These are phyloP conservation scores for Phrynocephalus guinanensis DNA, from an alignment of 2,797 vertebrate genomes.

Conservation along the genomic window DNA sequence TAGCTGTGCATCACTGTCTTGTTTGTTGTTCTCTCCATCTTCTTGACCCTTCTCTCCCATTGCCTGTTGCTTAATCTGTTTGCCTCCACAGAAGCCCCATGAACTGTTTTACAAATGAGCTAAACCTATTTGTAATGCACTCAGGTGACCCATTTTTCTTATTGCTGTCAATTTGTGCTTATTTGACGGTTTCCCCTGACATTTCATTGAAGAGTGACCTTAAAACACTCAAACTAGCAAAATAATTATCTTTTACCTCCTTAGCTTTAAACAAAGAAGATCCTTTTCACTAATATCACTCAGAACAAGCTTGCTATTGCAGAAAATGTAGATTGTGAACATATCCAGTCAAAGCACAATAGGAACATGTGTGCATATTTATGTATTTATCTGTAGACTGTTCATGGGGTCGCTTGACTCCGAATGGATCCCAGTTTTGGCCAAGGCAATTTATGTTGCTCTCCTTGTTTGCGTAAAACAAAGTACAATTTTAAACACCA, in stretches of 20 bases:
- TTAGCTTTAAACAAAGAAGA: slow-evolving; percentile 10
- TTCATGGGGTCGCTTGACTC: too few species aligned
- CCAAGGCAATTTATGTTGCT: too few species aligned
- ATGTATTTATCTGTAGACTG: too few species aligned
- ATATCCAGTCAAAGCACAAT: neutral
- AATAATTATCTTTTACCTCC: neutral
- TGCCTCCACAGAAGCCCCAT: neutral
- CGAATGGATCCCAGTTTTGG: too few species aligned
- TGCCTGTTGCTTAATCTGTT: slow-evolving; percentile 14
- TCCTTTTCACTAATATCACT: neutral
- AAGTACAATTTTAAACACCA: too few species aligned
- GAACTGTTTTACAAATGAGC: slow-evolving; percentile 10
- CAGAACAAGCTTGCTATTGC: neutral
- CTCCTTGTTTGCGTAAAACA: too few species aligned
- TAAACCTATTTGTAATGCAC: rapidly evolving
- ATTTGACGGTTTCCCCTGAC: neutral
- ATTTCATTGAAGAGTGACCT: slow-evolving; percentile 5
- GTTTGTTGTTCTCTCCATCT: slow-evolving; percentile 26
- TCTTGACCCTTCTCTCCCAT: neutral
- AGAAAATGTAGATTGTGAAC: neutral
- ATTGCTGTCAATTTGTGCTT: neutral
- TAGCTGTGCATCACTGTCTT: neutral
- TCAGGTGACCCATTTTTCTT: slow-evolving; percentile 13
- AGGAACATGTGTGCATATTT: neutral
- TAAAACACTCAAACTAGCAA: neutral